Base-by-base conservation (phyloP, 2,797 vertebrate species). In the Urosaurus nigricauda region DNA sequence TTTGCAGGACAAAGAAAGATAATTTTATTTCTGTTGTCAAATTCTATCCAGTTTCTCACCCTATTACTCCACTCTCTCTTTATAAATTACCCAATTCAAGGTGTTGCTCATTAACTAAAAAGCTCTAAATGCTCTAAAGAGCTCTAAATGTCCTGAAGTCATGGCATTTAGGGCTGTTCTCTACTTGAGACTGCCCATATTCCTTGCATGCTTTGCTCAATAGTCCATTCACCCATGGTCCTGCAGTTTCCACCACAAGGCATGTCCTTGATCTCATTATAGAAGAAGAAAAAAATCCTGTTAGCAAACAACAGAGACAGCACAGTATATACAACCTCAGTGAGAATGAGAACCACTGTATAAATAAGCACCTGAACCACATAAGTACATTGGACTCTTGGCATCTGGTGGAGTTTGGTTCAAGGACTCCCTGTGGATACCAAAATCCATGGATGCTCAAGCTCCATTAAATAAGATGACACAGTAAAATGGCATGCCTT, bases 1-100 rank as follows among this genome's bases (percentile, higher is more conserved):
- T 43, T n/a, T 56, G 79, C 29, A 60, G n/a, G 87, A 88, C n/a
- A 85, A 91, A 86, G 37, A 65, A 79, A 73, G n/a, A n/a, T 13
- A 40, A 19, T 2, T 58, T 9, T 4, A 53, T 14, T 51, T 47
- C 75, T 78, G 12, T 14, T 1, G 13, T 47, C 24, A 43, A 29
- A 78, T 11, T 26, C 40, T 77, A 40, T 24, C 40, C 12, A 40
- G 24, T 47, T 77, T 77, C 37, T 47, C 26, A 47, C 3, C 7
- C 43, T 77, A 77, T 43, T 77, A 47, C 40, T 47, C 74, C 24
- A 77, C 40, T 77, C 19, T 51, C 47, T 51, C 40, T 47, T 77
- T 43, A 26, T 43, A 11, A 43, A 21, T 77, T 77, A 11, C 24
- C 19, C 40, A 77, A 26, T 77, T 77, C 74, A 77, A 77, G 9